Evolutionary conservation across 2,888 invertebrate genomes (phyloP).

Genomic region (Tiliacea aurago): DNA sequence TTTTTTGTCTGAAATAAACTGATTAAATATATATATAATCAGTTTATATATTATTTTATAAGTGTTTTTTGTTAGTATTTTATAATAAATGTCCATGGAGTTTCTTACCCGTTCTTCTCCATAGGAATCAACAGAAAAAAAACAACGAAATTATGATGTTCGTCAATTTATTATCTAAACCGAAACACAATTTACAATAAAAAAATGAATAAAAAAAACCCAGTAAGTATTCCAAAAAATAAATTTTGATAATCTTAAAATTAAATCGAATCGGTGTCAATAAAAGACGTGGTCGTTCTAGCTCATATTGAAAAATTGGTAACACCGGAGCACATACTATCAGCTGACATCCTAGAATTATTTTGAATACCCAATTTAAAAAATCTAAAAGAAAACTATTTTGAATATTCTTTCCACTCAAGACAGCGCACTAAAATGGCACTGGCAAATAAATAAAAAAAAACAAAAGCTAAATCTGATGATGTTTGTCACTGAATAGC

Average conservation of each 20-base stretch:
- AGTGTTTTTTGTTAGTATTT: no score
- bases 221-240: neutral
- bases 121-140: neutral
- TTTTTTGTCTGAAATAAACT: no score
- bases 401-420: neutral
- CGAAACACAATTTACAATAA: constrained; percentile 7
- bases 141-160: constrained; percentile 16
- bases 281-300: neutral
- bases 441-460: no score
- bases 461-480: no score
- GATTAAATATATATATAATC: no score
- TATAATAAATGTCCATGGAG: no score
- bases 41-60: no score
- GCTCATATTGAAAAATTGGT: neutral
- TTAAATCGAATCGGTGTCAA: constrained; percentile 13
- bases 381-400: no score
- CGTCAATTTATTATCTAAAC: constrained; percentile 32
- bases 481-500: no score
- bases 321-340: neutral
- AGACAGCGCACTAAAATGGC: neutral
- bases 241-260: constrained; percentile 5
- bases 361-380: no score
- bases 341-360: no score
- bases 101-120: no score
- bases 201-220: constrained; percentile 1